phyloP scores from a whole-genome alignment of 2,113 vertebrate genomes.

The Atrichornis clamosus region DNA sequence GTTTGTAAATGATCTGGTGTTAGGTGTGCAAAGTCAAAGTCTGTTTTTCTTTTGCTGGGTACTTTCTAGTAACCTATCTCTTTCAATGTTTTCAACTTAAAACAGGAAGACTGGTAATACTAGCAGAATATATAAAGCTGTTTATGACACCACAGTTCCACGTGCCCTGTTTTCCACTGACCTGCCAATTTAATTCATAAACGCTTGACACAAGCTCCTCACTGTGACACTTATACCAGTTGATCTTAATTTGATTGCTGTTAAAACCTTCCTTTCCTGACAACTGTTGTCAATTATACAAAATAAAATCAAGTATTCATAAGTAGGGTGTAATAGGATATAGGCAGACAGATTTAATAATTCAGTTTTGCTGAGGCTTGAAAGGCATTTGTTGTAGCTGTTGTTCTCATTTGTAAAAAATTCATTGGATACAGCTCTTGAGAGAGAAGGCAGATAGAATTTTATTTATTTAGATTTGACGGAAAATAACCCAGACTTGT shows the following conservation, averaged over 20 bases:
- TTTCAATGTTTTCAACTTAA: neutral
- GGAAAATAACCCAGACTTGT: neutral
- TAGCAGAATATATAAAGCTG: slow-evolving; percentile 21
- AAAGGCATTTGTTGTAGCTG: slow-evolving; percentile 82
- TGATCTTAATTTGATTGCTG: slow-evolving; percentile 79
- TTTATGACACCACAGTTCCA: slow-evolving; percentile 68
- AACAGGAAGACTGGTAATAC: slow-evolving; percentile 24
- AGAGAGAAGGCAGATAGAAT: slow-evolving; percentile 78
- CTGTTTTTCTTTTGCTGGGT: slow-evolving; percentile 30
- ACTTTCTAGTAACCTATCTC: slow-evolving; percentile 3
- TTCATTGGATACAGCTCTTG: slow-evolving; percentile 76
- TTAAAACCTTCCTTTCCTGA: slow-evolving; percentile 80
- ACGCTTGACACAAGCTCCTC: slow-evolving; percentile 60
- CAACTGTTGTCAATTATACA: slow-evolving; percentile 90
- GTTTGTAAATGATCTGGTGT: slow-evolving; percentile 33
- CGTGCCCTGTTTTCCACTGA: slow-evolving; percentile 44
- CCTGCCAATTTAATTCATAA: slow-evolving; percentile 70
- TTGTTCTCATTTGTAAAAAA: slow-evolving; percentile 86
- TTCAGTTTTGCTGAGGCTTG: slow-evolving; percentile 88
- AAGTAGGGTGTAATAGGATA: slow-evolving; percentile 88
- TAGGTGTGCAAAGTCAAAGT: slow-evolving; percentile 18
- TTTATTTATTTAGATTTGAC: slow-evolving; percentile 27
- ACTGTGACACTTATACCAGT: slow-evolving; percentile 66
- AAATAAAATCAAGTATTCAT: slow-evolving; percentile 98
- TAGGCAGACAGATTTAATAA: slow-evolving; percentile 90